Evolutionary conservation across 2,113 vertebrate genomes (phyloP).

Genomic region (Clarias macrocephalus): DNA sequence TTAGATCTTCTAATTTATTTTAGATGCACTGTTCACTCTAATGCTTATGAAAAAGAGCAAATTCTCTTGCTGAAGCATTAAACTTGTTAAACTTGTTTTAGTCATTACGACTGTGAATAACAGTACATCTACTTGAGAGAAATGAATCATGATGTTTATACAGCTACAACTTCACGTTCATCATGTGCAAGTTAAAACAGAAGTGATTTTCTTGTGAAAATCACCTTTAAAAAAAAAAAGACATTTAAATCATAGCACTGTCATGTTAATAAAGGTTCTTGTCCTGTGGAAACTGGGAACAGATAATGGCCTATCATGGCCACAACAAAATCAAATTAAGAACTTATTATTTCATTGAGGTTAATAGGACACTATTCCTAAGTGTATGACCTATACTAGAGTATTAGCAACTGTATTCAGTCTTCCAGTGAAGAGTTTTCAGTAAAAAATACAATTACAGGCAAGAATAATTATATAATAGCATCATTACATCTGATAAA

Average conservation of each 20-base stretch:
- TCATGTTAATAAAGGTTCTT: not conserved
- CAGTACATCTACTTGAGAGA: not conserved
- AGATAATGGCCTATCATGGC: not conserved
- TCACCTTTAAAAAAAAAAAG: not conserved
- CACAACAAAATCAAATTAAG: slow-evolving; percentile 5
- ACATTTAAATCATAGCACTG: not conserved
- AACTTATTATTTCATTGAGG: not conserved
- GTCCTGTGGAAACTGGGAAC: not conserved
- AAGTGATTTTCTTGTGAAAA: not conserved
- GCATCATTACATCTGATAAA: not conserved
- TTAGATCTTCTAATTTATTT: too few relatives aligned
- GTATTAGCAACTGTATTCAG: not conserved
- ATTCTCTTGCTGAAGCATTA: not conserved
- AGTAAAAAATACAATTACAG: not conserved
- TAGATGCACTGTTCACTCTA: not conserved
- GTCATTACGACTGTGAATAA: not conserved
- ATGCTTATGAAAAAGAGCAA: not conserved
- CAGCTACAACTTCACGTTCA: not conserved
- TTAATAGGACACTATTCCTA: not conserved
- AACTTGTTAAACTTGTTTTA: not conserved
- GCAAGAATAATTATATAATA: not conserved
- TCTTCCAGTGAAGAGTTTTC: not conserved
- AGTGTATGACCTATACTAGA: not conserved
- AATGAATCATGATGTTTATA: not conserved
- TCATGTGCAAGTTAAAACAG: not conserved